phyloP scores from a whole-genome alignment of 2,113 vertebrate species.

The Meriones unguiculatus region DNA sequence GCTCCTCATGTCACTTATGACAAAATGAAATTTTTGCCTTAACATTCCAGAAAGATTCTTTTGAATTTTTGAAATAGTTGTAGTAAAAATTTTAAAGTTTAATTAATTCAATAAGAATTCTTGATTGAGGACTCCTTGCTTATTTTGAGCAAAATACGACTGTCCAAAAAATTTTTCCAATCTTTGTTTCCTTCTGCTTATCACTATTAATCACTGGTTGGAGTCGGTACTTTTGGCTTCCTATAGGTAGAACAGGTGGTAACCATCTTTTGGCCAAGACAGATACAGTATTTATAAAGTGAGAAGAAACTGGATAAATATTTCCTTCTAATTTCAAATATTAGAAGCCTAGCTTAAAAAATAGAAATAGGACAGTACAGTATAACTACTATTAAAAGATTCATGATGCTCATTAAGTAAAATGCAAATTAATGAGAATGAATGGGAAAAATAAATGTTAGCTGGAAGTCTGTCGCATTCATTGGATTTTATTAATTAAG shows the following conservation, averaged over 20 bases:
- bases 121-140: conserved; percentile 54
- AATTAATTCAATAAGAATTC: conserved; percentile 62
- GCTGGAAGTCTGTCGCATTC: conserved; percentile 79
- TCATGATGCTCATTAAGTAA: conserved; percentile 77
- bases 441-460: conserved; percentile 77
- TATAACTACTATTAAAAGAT: conserved; percentile 73
- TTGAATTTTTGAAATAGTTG: conserved; percentile 32
- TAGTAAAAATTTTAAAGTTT: conserved; percentile 55
- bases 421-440: conserved; percentile 76
- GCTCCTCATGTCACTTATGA: conserved; percentile 4
- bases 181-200: conserved; percentile 62
- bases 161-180: conserved; percentile 19
- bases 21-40: conserved; percentile 21
- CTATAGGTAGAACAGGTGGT: conserved; percentile 80
- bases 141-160: conserved; percentile 67
- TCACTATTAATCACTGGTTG: conserved; percentile 73
- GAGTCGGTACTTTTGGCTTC: conserved; percentile 78
- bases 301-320: conserved; percentile 79
- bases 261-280: conserved; percentile 73
- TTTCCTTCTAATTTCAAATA: conserved; percentile 73
- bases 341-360: conserved; percentile 62
- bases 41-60: conserved; percentile 43
- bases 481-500: conserved; percentile 83
- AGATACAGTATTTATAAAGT: conserved; percentile 80
- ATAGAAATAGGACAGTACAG: conserved; percentile 64